These are phyloP conservation scores for Sminthurinus aureus DNA, from an alignment of 2,888 invertebrate genomes.

Conservation along the genomic window DNA sequence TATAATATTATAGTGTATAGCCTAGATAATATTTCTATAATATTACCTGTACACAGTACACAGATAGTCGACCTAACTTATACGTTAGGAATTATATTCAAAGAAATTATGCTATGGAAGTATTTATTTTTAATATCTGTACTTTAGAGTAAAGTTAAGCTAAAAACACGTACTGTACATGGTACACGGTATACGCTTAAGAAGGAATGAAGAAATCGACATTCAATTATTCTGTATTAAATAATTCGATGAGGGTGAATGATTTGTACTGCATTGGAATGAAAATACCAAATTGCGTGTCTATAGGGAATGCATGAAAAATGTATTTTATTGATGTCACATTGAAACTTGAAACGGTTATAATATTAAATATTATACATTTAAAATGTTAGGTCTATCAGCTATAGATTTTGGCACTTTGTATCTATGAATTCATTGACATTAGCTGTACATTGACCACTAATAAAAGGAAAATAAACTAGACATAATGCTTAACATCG, in stretches of 20 bases:
- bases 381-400: no score
- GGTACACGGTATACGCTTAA: background rate
- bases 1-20: background rate
- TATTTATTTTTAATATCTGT: background rate
- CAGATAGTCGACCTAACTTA: background rate
- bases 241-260: background rate
- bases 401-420: no score
- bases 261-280: no score
- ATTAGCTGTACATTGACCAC: no score
- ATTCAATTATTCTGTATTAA: background rate
- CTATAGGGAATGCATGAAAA: no score
- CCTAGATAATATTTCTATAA: background rate
- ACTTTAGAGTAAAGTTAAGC: background rate
- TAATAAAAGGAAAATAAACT: no score
- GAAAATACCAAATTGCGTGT: no score
- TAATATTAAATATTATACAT: no score
- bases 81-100: background rate
- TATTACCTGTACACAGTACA: background rate
- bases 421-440: no score
- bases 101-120: background rate
- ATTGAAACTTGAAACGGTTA: no score
- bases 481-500: no score
- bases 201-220: conserved; percentile 16
- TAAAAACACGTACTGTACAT: background rate
- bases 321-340: no score